Conservation (phyloP, 2,797 vertebrate species). For the Chiloscyllium punctatum region DNA sequence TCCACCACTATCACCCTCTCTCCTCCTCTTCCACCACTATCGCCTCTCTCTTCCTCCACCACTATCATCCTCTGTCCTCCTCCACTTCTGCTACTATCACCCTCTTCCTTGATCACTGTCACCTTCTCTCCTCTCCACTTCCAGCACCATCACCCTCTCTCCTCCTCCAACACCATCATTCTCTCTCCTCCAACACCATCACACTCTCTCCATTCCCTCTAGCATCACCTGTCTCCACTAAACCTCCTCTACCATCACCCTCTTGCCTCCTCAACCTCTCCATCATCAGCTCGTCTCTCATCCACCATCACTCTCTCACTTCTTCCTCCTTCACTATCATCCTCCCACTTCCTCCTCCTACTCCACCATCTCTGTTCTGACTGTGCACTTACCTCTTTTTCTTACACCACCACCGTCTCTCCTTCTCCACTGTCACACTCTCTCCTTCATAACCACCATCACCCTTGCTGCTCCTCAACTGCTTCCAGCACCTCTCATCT, state of each 20-base stretch:
- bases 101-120: slow-evolving; percentile 48
- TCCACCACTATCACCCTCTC: slow-evolving; percentile 50
- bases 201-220: not conserved
- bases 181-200: slow-evolving; percentile 45
- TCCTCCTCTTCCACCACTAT: slow-evolving; percentile 54
- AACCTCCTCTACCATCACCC: not conserved
- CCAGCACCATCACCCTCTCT: slow-evolving; percentile 51
- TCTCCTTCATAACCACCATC: not conserved
- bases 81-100: slow-evolving; percentile 53
- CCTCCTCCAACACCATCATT: slow-evolving; percentile 38
- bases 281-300: not conserved
- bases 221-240: not conserved
- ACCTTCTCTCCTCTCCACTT: slow-evolving; percentile 40
- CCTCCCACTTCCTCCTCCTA: no score
- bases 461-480: not conserved
- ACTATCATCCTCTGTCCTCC: slow-evolving; percentile 50
- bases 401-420: no score
- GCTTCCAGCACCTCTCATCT: not conserved
- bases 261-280: slow-evolving; percentile 13
- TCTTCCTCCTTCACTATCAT: no score
- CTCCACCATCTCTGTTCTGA: no score
- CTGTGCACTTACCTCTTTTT: not conserved
- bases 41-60: slow-evolving; percentile 52
- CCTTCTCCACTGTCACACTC: no score
- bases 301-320: not conserved